Conservation (phyloP, 2,113 vertebrate species). For the Heterocephalus glaber region DNA sequence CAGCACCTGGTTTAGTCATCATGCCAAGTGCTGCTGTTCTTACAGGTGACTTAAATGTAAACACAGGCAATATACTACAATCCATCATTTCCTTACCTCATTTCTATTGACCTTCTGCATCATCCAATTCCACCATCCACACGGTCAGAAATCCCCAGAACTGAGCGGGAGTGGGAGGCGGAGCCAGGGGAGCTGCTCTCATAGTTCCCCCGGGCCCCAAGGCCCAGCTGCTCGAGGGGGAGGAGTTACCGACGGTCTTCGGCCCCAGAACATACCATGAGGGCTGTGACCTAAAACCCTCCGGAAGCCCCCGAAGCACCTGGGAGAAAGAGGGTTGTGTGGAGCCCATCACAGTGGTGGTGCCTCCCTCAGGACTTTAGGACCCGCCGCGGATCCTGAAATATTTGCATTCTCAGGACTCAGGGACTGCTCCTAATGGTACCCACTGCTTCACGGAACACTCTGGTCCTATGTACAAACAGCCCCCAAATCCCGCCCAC, state of each 20-base stretch:
- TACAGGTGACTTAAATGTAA: not conserved
- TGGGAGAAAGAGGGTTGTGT: constrained; percentile 67
- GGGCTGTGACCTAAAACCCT: constrained; percentile 79
- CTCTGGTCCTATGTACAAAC: constrained; percentile 64
- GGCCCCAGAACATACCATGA: constrained; percentile 61
- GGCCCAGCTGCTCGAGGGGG: no score
- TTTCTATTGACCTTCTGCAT: not conserved
- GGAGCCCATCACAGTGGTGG: no score
- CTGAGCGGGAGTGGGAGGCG: no score
- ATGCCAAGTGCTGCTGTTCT: no score
- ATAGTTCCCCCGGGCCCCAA: no score
- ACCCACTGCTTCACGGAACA: no score
- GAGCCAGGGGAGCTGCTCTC: no score
- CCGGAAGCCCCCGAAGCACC: constrained; percentile 75
- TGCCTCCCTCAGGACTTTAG: no score
- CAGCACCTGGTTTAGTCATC: not conserved
- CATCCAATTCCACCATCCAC: not conserved
- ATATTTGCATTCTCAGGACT: no score
- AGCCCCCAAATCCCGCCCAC: constrained; percentile 65
- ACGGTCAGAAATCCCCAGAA: not conserved
- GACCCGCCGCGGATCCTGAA: no score
- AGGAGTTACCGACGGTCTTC: no score
- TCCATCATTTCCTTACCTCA: not conserved
- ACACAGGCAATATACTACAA: no score
- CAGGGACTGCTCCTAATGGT: constrained; percentile 72